Evolutionary conservation across 1,140 invertebrate genomes (phyloP), one percentile per base, ranked within the genome.

Genomic region (Adoxophyes honmai): DNA sequence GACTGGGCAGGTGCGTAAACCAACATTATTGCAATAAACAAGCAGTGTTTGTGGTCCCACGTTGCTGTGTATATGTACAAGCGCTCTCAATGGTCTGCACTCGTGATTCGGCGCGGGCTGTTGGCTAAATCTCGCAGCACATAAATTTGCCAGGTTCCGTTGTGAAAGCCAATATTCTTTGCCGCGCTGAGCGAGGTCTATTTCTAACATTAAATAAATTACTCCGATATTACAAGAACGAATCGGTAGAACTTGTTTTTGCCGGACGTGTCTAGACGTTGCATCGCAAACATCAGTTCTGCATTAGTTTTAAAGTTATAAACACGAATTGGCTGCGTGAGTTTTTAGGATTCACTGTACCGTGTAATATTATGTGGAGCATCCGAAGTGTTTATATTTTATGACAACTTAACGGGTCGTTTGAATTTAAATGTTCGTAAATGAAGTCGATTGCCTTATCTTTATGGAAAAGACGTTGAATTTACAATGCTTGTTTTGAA

Each of bases 131-230:
- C 78, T 85, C 73, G 66, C 66, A 52, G 75, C 69, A 81, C 81
- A 81, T 83, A 85, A 86, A 86, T 84, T 81, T 75, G 65, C 78
- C 66, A 68, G 75, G 81, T 81, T 80, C 82, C 74, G 81, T 86
- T 86, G 80, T 86, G 83, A 86, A 86, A 86, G 83, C 80, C 77
- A 85, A 86, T 83, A 86, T 86, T 86, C 80, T 86, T 86, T 86
- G 83, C 77, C 67, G 74, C 71, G 66, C 64, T 73, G 68, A 70
- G 74, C 79, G 78, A 78, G 73, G 73, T 86, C 73, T 82, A 81
- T 83, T 86, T 86, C 78, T 82, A 83, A 86, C 81, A 86, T 86
- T 85, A 85, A 85, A 86, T 86, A 86, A 86, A 86, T 86, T 86
- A 85, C 73, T 70, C 73, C 58, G 78, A 85, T 87, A 85, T 87